These are phyloP conservation scores for Helarctos malayanus DNA, from an alignment of 2,797 vertebrate genomes.

Conservation along the genomic window DNA sequence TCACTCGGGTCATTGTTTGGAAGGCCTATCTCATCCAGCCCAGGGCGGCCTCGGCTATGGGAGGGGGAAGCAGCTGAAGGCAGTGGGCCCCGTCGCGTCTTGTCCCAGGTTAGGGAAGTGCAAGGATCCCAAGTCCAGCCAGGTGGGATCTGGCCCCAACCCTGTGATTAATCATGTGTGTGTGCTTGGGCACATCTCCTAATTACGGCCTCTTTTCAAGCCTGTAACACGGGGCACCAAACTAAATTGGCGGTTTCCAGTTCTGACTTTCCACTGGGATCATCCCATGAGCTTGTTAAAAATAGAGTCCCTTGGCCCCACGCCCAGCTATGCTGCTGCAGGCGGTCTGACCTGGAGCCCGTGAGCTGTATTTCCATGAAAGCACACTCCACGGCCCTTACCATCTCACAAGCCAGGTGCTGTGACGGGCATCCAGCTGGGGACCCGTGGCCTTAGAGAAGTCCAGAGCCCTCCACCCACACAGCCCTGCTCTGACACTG, in stretches of 20 bases:
- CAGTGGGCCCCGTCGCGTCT: background rate
- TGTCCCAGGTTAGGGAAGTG: background rate
- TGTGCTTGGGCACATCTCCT: background rate
- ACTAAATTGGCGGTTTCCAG: background rate
- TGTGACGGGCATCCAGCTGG: background rate
- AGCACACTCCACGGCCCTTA: background rate
- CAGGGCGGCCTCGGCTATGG: accelerated
- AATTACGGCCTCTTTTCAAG: constrained; percentile 40
- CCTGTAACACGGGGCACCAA: background rate
- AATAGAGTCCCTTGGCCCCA: background rate
- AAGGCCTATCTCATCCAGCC: background rate
- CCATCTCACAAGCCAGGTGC: background rate
- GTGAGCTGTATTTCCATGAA: background rate
- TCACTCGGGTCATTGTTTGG: background rate
- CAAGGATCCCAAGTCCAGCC: background rate
- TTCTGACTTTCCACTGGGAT: background rate
- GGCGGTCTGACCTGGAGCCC: background rate
- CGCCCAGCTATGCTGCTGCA: background rate
- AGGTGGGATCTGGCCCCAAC: background rate
- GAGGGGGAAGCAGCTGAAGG: background rate
- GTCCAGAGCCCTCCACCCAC: background rate
- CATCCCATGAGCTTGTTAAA: constrained; percentile 31
- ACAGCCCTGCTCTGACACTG: background rate
- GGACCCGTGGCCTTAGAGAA: background rate
- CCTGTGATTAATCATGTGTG: constrained; percentile 19